These are phyloP conservation scores for Digitonthophagus gazella DNA, from an alignment of 2,888 invertebrate species.

Conservation along the genomic window DNA sequence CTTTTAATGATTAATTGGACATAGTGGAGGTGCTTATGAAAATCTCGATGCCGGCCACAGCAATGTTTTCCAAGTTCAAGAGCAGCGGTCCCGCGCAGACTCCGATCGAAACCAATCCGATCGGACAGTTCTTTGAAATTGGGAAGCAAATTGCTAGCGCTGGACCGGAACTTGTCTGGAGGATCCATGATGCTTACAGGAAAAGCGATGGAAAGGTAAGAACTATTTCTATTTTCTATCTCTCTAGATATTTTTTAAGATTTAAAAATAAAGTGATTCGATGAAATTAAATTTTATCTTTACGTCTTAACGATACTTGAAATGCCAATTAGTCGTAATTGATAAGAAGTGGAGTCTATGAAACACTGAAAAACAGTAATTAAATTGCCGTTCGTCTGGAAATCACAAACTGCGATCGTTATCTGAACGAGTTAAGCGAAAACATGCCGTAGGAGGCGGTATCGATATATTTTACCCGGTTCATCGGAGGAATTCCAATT, in stretches of 20 bases:
- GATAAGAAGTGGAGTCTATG: not conserved
- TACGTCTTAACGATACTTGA: not conserved
- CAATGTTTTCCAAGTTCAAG: constrained; percentile 76
- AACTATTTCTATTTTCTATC: not conserved
- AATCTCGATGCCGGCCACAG: constrained; percentile 48
- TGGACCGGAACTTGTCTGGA: constrained; percentile 90
- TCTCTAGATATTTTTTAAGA: not conserved
- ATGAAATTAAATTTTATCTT: too few relatives aligned
- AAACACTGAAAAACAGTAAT: not conserved
- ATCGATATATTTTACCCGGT: not conserved
- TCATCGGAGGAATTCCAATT: not conserved
- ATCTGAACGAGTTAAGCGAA: not conserved
- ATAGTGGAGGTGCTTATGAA: constrained; percentile 30
- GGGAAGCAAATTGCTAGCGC: constrained; percentile 77
- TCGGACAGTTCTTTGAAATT: constrained; percentile 83
- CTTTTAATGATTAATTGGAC: constrained; percentile 25
- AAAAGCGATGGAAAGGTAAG: constrained; percentile 88
- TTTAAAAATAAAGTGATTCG: too few relatives aligned
- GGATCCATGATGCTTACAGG: constrained; percentile 83
- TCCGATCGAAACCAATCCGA: constrained; percentile 74
- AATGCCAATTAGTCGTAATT: not conserved
- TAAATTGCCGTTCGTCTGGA: not conserved
- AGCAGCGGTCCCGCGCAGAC: constrained; percentile 55
- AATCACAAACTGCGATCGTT: not conserved
- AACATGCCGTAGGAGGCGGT: not conserved